phyloP scores from a whole-genome alignment of 2,888 invertebrate species.

The Archaeoteleia sp. region DNA sequence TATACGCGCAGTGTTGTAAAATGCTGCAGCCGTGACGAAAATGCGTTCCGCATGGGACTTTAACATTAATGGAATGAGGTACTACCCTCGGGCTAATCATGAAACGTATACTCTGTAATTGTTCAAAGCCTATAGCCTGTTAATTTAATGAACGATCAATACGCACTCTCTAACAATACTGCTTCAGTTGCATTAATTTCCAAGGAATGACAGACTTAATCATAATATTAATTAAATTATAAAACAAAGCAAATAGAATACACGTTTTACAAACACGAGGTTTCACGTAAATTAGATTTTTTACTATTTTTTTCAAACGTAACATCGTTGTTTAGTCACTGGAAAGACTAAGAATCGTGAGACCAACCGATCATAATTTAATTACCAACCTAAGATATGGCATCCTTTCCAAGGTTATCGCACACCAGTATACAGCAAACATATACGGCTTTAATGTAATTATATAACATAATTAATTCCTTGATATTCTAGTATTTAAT shows the following conservation, averaged over 20 bases:
- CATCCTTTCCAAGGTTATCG: slow-evolving; percentile 24
- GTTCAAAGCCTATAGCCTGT: slow-evolving; percentile 6
- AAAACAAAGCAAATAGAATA: too few species aligned
- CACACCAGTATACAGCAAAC: slow-evolving; percentile 18
- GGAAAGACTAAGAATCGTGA: too few species aligned
- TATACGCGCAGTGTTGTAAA: slow-evolving; percentile 14
- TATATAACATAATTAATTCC: neutral
- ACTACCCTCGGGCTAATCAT: slow-evolving; percentile 17
- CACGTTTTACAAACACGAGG: too few species aligned
- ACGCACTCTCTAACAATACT: slow-evolving; percentile 1
- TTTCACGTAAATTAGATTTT: too few species aligned
- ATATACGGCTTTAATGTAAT: slow-evolving; percentile 3
- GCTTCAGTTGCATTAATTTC: neutral
- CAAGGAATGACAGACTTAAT: too few species aligned
- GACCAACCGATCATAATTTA: too few species aligned
- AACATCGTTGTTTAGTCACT: too few species aligned
- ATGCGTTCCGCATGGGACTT: slow-evolving; percentile 52
- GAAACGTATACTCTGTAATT: slow-evolving; percentile 8
- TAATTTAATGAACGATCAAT: slow-evolving; percentile 31
- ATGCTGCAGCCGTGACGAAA: slow-evolving; percentile 55
- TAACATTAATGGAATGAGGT: slow-evolving; percentile 11
- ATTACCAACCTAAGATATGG: slow-evolving; percentile 34
- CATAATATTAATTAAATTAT: too few species aligned
- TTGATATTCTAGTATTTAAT: neutral
- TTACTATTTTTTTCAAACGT: too few species aligned